Conservation (phyloP, 2,797 vertebrate species). For the Malacoraja senta region DNA sequence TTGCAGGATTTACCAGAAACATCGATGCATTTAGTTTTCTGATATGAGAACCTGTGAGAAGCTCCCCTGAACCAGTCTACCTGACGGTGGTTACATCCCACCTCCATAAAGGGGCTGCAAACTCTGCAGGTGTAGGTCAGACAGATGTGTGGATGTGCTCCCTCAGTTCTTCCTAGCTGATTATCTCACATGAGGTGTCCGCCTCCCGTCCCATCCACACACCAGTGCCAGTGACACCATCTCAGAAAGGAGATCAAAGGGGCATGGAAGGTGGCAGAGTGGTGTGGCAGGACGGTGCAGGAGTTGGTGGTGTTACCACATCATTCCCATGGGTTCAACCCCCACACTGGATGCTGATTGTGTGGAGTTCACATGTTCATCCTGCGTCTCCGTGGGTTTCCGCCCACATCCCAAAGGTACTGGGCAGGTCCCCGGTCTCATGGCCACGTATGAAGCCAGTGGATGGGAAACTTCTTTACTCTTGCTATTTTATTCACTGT, state of each 20-base stretch:
- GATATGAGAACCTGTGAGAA: background rate
- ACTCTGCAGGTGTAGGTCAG: background rate
- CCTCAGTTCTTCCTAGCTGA: background rate
- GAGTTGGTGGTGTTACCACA: too few relatives aligned
- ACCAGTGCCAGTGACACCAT: background rate
- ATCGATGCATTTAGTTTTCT: background rate
- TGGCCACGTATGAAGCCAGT: background rate
- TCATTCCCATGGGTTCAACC: too few relatives aligned
- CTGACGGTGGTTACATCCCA: background rate
- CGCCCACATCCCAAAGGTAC: background rate
- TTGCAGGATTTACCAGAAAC: background rate
- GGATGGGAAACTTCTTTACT: background rate
- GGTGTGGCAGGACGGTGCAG: too few relatives aligned
- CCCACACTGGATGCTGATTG: too few relatives aligned
- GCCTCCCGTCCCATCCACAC: background rate
- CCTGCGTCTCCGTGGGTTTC: too few relatives aligned
- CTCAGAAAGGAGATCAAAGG: background rate
- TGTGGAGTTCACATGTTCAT: too few relatives aligned
- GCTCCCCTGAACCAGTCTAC: background rate
- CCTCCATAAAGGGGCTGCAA: too few relatives aligned
- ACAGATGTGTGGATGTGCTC: background rate
- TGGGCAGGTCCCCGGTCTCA: background rate
- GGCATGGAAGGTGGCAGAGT: background rate
- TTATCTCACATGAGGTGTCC: background rate
- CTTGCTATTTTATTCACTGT: background rate